Evolutionary conservation across 2,113 vertebrate genomes (phyloP).

Genomic region (Lichenostomus cassidix): DNA sequence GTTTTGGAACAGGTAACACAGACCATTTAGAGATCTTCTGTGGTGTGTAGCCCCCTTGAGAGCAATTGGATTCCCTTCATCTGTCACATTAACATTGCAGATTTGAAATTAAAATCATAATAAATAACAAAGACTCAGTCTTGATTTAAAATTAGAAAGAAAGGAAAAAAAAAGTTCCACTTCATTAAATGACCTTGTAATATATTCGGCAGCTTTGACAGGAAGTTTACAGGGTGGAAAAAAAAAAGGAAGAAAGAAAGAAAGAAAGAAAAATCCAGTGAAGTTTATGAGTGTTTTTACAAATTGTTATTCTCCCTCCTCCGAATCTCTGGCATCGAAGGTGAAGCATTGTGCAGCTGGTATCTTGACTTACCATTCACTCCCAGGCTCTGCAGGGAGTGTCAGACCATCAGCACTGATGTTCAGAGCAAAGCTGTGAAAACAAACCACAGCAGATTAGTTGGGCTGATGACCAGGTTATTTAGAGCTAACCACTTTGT

Average conservation of each 20-base stretch:
- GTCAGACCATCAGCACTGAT: conserved; percentile 58
- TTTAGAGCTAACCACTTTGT: conserved; percentile 45
- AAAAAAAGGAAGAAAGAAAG: not conserved
- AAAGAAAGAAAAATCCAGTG: not conserved
- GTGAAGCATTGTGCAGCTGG: conserved; percentile 60
- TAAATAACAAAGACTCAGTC: not conserved
- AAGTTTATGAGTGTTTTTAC: conserved; percentile 67
- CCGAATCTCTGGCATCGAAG: conserved; percentile 62
- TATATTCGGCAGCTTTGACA: conserved; percentile 19
- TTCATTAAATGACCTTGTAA: conserved; percentile 17
- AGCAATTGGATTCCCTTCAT: not conserved
- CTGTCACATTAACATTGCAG: conserved; percentile 8
- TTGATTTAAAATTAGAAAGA: not conserved
- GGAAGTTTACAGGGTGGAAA: not conserved
- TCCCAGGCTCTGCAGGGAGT: conserved; percentile 76
- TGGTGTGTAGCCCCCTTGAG: not conserved
- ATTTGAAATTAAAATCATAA: not conserved
- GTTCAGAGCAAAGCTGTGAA: conserved; percentile 81
- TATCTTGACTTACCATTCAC: conserved; percentile 69
- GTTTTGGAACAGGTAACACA: not conserved
- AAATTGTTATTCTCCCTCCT: conserved; percentile 57
- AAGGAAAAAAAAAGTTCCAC: not conserved
- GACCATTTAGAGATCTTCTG: not conserved
- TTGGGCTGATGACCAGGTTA: conserved; percentile 68
- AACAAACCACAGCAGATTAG: conserved; percentile 79